Conservation (phyloP, 2,888 invertebrate species). For the Latrodectus hesperus region DNA sequence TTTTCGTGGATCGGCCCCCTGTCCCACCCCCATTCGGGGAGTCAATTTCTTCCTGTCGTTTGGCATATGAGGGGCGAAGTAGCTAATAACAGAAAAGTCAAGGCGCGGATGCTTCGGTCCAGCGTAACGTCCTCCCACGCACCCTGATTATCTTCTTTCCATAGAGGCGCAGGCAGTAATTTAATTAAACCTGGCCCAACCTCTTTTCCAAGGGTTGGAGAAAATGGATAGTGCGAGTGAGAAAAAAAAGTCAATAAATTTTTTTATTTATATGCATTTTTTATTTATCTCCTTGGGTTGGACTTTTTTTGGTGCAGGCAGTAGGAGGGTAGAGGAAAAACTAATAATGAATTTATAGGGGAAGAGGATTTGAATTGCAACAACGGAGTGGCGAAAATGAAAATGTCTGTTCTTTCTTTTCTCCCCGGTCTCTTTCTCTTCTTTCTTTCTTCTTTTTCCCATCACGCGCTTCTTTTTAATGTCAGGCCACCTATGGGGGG, state of each 20-base stretch:
- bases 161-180: constrained; percentile 61
- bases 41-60: constrained; percentile 54
- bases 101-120: not conserved
- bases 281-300: constrained; percentile 35
- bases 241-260: constrained; percentile 64
- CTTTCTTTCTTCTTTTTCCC: not conserved
- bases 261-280: constrained; percentile 55
- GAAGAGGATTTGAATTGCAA: constrained; percentile 61
- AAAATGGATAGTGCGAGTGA: constrained; percentile 25
- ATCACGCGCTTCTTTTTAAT: not conserved
- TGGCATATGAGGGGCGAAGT: constrained; percentile 26
- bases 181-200: constrained; percentile 65
- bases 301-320: constrained; percentile 2
- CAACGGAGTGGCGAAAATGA: constrained; percentile 61
- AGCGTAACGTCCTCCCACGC: constrained; percentile 10
- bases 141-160: constrained; percentile 65
- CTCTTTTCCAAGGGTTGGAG: constrained; percentile 51
- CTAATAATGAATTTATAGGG: constrained; percentile 69
- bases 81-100: constrained; percentile 47
- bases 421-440: not conserved
- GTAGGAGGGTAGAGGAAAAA: constrained; percentile 44
- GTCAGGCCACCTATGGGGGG: constrained; percentile 28
- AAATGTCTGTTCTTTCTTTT: constrained; percentile 44
- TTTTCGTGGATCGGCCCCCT: constrained; percentile 17
- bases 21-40: constrained; percentile 10